Evolutionary conservation across 1,140 invertebrate genomes (phyloP), one percentile per base, ranked within the genome.

Genomic region (Drosophila asahinai): DNA sequence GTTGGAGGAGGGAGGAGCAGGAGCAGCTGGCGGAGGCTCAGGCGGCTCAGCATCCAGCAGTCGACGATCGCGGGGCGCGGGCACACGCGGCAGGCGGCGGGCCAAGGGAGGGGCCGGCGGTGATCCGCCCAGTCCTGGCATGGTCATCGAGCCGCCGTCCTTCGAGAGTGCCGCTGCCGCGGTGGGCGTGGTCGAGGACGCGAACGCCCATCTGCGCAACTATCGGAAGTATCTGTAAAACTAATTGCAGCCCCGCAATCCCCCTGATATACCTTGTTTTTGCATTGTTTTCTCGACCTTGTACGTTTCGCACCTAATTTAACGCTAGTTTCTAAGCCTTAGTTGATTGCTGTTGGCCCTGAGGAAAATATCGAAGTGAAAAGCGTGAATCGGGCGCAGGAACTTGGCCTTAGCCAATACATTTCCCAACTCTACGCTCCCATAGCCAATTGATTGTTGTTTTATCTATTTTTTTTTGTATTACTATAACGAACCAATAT

Each of bases 171-270:
- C 92, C 30, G 92, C 92, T 5, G 92, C 92, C 4, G 89, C 89
- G 14, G 92, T 92, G 42, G 91, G 86, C 40, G 86, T 89, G 43
- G 89, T 76, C 25, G 78, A 84, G 67, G 91, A 91, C 43, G 83
- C 86, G 17, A 81, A 91, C 70, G 82, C 74, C 25, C 91, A 93
- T 73, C 70, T 93, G 77, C 83, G 91, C 42, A 93, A 93, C 60
- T 93, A 93, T 81, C 92, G 91, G 33, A 93, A 93, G 66, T 93
- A 92, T 90, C 91, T 93, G 91, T 93, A 92, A 93, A 33, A 30
- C 52, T 51, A 72, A 61, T 38, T 36, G 15, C 22, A 45, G 12
- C n/a, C 45, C 40, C 43, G 5, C 5, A 27, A 49, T 15, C 14
- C 36, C 9, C 38, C 15, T 2, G n/a, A 25, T 25, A 22, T 11